Evolutionary conservation across 64 coral and sea anemone genomes (phyloP), one percentile per base, ranked within the genome.

Genomic region (Montipora sp.): DNA sequence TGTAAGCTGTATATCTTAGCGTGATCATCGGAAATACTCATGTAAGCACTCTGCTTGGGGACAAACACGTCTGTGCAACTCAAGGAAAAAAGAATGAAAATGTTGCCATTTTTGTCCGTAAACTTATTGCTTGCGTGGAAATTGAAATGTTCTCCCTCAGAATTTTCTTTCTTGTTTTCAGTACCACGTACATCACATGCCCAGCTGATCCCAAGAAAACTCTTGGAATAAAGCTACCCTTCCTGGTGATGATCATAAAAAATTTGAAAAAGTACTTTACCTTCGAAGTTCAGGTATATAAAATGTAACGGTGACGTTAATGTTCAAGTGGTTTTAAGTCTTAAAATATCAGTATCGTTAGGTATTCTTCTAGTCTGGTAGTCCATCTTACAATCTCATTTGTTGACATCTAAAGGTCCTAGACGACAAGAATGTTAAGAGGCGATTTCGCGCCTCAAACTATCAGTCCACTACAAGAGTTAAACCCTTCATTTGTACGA

Each of bases 231-330:
- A 99, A 99, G 75, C 92, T 99, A 55, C 98, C 98, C 44, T 99
- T 99, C 67, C 89, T 99, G 18, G 98, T 99, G 69, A 99, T 99
- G 98, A 99, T 99, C 75, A 99, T 99, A 27, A 99, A 99, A 89
- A 99, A 99, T 94, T 60, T 96, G 88, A 99, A 99, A 72, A 99
- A 99, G 92, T 99, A 99, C 94, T 99, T 99, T 77, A 99, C 98
- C 8, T 99, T 99, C n/a, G 98, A 99, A 99, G 98, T 99, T 55
- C 94, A 93, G 98, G 98, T 96, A 99, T 96, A 75, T 16, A 47
- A 36, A 59, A 59, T 59, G n/a, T 20, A 47, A 21, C 43, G 5
- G 1, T 48, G 8, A 48, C 18, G 50, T 45, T 10, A 75, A 7
- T 24, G 19, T 12, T 51, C 7, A 3, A 60, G 6, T 45, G 77